Evolutionary conservation across 2,888 invertebrate genomes (phyloP).

Genomic region (Eremobia ochroleuca): DNA sequence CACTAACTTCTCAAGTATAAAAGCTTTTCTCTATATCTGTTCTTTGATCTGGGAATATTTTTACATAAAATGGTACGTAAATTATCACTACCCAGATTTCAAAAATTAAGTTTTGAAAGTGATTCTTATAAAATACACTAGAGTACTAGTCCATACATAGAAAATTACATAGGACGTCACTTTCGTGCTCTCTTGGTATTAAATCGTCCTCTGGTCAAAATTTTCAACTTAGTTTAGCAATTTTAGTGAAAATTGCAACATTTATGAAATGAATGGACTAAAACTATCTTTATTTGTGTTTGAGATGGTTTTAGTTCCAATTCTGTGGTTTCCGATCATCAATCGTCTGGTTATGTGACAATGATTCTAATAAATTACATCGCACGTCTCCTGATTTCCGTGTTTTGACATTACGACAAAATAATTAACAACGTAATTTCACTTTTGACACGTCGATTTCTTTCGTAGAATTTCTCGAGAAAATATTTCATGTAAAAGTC

Average conservation of each 20-base stretch:
- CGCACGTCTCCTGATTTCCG: slow-evolving; percentile 27
- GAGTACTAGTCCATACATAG: too few relatives aligned
- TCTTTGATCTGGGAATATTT: slow-evolving; percentile 43
- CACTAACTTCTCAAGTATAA: slow-evolving; percentile 30
- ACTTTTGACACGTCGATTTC: slow-evolving; percentile 42
- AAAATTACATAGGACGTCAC: neutral
- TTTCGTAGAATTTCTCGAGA: slow-evolving; percentile 32
- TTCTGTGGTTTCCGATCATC: slow-evolving; percentile 22
- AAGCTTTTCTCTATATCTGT: slow-evolving; percentile 35
- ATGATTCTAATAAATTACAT: slow-evolving; percentile 31
- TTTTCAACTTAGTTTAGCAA: neutral
- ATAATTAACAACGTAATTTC: slow-evolving; percentile 55
- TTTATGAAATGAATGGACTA: neutral
- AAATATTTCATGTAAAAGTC: slow-evolving; percentile 24
- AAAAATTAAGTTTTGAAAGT: neutral
- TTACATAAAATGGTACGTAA: slow-evolving; percentile 20
- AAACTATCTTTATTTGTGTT: too few relatives aligned
- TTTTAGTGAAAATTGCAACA: neutral
- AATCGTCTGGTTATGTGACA: slow-evolving; percentile 18
- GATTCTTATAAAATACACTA: neutral
- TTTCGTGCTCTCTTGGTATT: neutral
- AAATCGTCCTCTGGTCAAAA: neutral
- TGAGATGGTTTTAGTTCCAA: slow-evolving; percentile 11
- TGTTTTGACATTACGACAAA: slow-evolving; percentile 67
- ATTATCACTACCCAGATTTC: slow-evolving; percentile 1